Conservation (phyloP, 1,140 invertebrate genomes). For the Lordiphosa clarofinis region DNA sequence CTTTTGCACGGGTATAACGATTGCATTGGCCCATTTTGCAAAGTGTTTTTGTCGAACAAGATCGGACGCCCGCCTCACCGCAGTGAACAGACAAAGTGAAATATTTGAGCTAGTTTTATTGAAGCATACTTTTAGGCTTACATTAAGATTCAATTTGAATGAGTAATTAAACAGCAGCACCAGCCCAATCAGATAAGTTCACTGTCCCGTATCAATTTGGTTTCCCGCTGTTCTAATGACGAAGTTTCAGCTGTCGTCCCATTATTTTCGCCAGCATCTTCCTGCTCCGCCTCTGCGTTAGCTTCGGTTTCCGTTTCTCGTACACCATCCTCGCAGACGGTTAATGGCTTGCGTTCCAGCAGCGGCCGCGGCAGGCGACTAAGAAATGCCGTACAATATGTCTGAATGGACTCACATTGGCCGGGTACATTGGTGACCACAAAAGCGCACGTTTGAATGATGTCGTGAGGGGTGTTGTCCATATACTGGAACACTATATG, state of each 20-base stretch:
- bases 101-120: background rate
- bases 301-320: conserved; percentile 24
- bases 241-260: conserved; percentile 9
- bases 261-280: conserved; percentile 10
- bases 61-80: no score
- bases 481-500: conserved; percentile 71
- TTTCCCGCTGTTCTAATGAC: conserved; percentile 2
- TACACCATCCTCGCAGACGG: conserved; percentile 56
- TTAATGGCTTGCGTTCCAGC: conserved; percentile 46
- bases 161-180: no score
- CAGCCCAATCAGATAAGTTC: conserved; percentile 23
- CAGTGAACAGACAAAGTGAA: no score
- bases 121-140: conserved; percentile 38
- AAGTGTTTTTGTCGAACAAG: no score
- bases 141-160: background rate
- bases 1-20: no score
- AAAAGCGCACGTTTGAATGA: conserved; percentile 72
- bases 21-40: no score
- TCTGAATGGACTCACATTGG: conserved; percentile 60
- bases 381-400: conserved; percentile 59
- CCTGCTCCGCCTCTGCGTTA: conserved; percentile 22
- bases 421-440: conserved; percentile 40
- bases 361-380: conserved; percentile 63
- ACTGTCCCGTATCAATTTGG: background rate
- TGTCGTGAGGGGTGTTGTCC: conserved; percentile 64